Conservation (phyloP, 2,113 vertebrate genomes). For the Saiga tatarica region DNA sequence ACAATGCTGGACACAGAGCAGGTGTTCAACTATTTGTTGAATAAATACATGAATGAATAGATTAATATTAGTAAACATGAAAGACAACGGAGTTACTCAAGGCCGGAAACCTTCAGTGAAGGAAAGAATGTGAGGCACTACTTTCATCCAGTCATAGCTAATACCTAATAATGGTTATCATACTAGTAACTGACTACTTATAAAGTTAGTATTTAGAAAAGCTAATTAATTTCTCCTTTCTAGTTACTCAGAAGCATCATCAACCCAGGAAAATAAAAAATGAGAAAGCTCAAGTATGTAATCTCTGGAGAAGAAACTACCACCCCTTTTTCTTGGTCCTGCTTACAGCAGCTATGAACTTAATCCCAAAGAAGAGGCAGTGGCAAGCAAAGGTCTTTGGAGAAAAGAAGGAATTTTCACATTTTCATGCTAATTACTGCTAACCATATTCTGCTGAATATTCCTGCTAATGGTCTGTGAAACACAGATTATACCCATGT, state of each 20-base stretch:
- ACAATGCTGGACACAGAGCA: not conserved
- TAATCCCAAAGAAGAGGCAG: not conserved
- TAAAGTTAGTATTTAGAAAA: not conserved
- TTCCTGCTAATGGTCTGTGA: not conserved
- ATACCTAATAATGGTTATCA: not conserved
- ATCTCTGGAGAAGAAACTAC: not conserved
- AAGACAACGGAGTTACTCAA: not conserved
- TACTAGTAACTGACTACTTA: not conserved
- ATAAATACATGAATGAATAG: not conserved
- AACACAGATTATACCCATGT: not conserved
- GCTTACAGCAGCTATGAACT: not conserved
- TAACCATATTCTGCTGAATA: not conserved
- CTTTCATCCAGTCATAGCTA: not conserved
- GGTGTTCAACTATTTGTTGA: not conserved
- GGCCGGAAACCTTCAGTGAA: not conserved
- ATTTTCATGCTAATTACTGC: not conserved
- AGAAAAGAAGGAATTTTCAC: not conserved
- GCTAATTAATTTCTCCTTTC: not conserved
- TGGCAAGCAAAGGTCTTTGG: not conserved
- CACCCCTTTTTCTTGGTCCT: not conserved
- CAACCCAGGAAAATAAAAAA: not conserved
- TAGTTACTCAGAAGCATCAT: not conserved
- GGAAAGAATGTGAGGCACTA: not conserved
- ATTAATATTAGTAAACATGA: not conserved
- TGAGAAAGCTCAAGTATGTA: not conserved